These are phyloP conservation scores for Coboldia fuscipes DNA, from an alignment of 1,140 invertebrate species.

Conservation along the genomic window DNA sequence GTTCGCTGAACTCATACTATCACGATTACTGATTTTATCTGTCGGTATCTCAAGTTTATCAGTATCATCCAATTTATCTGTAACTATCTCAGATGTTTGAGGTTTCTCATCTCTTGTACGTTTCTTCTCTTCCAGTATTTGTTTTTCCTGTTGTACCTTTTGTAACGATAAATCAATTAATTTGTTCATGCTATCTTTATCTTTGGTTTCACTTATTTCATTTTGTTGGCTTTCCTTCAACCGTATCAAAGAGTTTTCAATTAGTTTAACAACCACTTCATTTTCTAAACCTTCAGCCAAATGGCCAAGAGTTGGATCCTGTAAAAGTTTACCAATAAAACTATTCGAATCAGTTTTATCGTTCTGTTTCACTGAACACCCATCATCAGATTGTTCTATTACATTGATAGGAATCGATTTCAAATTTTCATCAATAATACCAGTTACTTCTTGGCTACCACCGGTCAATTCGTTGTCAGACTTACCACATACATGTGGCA, in stretches of 20 bases:
- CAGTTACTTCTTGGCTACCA: too few relatives aligned
- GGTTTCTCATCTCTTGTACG: slow-evolving; percentile 6
- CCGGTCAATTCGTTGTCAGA: slow-evolving; percentile 12
- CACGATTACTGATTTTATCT: slow-evolving; percentile 18
- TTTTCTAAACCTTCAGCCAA: slow-evolving; percentile 33
- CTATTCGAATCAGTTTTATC: slow-evolving; percentile 5
- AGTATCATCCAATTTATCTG: slow-evolving; percentile 5
- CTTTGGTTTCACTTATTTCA: slow-evolving; percentile 26
- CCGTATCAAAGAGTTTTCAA: slow-evolving; percentile 37
- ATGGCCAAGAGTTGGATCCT: slow-evolving; percentile 34
- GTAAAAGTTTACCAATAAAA: slow-evolving; percentile 31
- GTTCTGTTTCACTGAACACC: slow-evolving; percentile 5
- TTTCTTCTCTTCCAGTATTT: slow-evolving; percentile 7
- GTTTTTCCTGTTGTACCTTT: slow-evolving; percentile 25
- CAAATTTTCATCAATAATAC: slow-evolving; percentile 4
- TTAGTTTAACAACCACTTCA: slow-evolving; percentile 30
- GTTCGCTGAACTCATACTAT: slow-evolving; percentile 25
- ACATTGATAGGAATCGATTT: slow-evolving; percentile 14
- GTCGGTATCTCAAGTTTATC: too few relatives aligned
- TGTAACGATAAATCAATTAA: slow-evolving; percentile 31
- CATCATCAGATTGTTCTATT: slow-evolving; percentile 7
- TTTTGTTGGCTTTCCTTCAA: slow-evolving; percentile 28
- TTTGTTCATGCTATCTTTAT: slow-evolving; percentile 31
- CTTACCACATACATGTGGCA: slow-evolving; percentile 47
- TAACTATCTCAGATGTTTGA: slow-evolving; percentile 7